Evolutionary conservation across 2,888 invertebrate genomes (phyloP).

Genomic region (Drosophila imparisetae): DNA sequence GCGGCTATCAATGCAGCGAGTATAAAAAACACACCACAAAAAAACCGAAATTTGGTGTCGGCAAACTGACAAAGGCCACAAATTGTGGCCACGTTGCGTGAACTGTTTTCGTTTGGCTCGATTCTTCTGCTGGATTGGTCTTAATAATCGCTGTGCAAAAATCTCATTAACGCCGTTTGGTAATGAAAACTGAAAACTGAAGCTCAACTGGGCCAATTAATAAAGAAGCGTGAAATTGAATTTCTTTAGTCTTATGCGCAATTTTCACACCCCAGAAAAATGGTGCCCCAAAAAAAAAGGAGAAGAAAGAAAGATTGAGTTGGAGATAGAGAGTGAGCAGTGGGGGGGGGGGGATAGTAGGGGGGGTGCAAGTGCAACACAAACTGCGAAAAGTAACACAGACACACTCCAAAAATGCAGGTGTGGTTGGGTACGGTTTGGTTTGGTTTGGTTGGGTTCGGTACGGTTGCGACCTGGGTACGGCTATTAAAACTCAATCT

Average conservation of each 20-base stretch:
- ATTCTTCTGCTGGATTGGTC: background rate
- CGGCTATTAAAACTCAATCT: slow-evolving; percentile 80
- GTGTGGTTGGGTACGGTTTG: slow-evolving; percentile 50
- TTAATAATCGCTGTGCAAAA: slow-evolving; percentile 66
- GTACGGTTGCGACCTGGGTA: slow-evolving; percentile 18
- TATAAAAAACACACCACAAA: background rate
- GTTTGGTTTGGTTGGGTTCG: slow-evolving; percentile 20
- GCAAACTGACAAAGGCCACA: slow-evolving; percentile 50
- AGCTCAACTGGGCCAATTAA: slow-evolving; percentile 69
- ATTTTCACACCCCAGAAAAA: slow-evolving; percentile 70
- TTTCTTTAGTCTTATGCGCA: slow-evolving; percentile 67
- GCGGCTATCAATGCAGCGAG: slow-evolving; percentile 21
- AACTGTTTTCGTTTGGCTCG: background rate
- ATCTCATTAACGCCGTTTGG: slow-evolving; percentile 69
- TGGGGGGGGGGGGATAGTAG: background rate
- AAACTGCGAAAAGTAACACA: slow-evolving; percentile 71
- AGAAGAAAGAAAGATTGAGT: slow-evolving; percentile 24
- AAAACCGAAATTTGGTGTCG: slow-evolving; percentile 42
- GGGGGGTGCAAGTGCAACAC: slow-evolving; percentile 13
- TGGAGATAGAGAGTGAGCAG: background rate
- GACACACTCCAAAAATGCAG: slow-evolving; percentile 48
- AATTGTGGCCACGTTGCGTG: slow-evolving; percentile 15
- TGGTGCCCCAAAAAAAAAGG: slow-evolving; percentile 32
- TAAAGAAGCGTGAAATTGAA: slow-evolving; percentile 81
- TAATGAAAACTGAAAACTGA: slow-evolving; percentile 25